Evolutionary conservation across 2,113 vertebrate genomes (phyloP).

Genomic region (Sprattus sprattus): DNA sequence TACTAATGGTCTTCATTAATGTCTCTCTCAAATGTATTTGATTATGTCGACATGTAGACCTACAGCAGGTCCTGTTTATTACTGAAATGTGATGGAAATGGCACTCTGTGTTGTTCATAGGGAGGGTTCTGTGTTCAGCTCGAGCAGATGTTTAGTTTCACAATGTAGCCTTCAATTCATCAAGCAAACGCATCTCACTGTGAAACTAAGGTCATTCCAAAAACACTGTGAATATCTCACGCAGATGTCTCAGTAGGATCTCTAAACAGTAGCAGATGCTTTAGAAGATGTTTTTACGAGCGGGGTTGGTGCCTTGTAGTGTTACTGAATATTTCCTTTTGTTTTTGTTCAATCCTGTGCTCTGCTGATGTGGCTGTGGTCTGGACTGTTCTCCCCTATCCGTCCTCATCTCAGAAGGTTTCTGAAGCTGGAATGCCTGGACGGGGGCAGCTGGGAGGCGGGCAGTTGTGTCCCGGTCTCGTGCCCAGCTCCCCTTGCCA

Average conservation of each 20-base stretch:
- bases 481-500: slow-evolving; percentile 76
- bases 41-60: slow-evolving; percentile 18
- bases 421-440: slow-evolving; percentile 86
- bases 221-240: neutral
- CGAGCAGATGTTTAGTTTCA: slow-evolving; percentile 32
- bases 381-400: neutral
- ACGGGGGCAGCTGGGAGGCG: slow-evolving; percentile 83
- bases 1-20: slow-evolving; percentile 57
- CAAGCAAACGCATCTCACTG: neutral
- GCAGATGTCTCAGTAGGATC: neutral
- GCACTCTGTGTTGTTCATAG: neutral
- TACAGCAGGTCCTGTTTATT: neutral
- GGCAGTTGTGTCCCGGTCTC: slow-evolving; percentile 79
- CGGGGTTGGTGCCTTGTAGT: neutral
- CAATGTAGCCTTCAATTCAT: slow-evolving; percentile 33
- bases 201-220: neutral
- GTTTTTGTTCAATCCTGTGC: neutral
- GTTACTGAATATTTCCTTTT: neutral
- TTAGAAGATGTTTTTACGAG: neutral
- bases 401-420: slow-evolving; percentile 75
- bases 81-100: neutral
- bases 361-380: neutral
- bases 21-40: slow-evolving; percentile 39
- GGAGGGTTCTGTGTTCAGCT: slow-evolving; percentile 7
- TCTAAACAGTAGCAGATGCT: slow-evolving; percentile 9